Conservation (phyloP, 2,797 vertebrate genomes). For the Apodemus agrarius region DNA sequence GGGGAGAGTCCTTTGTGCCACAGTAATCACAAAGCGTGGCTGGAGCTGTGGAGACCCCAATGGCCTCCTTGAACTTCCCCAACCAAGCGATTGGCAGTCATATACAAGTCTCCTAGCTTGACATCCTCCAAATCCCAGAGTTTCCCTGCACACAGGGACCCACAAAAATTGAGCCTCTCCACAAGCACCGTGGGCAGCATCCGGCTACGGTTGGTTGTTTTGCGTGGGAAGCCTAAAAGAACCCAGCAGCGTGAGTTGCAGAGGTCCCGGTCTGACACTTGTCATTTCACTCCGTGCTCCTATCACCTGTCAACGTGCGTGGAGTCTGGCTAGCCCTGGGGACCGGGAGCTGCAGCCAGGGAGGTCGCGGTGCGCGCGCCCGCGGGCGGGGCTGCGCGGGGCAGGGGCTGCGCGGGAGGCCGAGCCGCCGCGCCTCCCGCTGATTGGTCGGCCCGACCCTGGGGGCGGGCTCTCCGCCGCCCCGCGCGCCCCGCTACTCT, state of each 20-base stretch:
- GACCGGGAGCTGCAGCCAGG: background rate
- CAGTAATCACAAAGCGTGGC: background rate
- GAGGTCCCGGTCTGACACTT: background rate
- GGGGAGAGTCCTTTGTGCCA: background rate
- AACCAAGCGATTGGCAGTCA: background rate
- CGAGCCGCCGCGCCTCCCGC: conserved; percentile 51
- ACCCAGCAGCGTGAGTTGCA: background rate
- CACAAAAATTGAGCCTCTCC: background rate
- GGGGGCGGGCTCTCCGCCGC: conserved; percentile 81
- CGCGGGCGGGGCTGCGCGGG: background rate
- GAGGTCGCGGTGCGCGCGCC: background rate
- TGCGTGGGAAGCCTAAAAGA: background rate
- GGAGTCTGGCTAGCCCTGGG: background rate
- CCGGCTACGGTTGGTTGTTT: background rate
- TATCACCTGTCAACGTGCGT: background rate
- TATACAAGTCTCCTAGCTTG: background rate
- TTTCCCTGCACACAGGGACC: background rate
- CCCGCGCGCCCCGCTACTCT: conserved; percentile 72
- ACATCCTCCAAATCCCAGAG: background rate
- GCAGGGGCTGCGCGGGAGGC: background rate
- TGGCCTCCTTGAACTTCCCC: background rate
- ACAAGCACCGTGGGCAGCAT: background rate
- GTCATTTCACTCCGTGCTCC: background rate
- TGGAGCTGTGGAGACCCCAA: background rate
- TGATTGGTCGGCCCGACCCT: conserved; percentile 69